Evolutionary conservation across 2,113 vertebrate genomes (phyloP), one percentile per base, ranked within the genome.

Genomic region (Sylvietta virens): DNA sequence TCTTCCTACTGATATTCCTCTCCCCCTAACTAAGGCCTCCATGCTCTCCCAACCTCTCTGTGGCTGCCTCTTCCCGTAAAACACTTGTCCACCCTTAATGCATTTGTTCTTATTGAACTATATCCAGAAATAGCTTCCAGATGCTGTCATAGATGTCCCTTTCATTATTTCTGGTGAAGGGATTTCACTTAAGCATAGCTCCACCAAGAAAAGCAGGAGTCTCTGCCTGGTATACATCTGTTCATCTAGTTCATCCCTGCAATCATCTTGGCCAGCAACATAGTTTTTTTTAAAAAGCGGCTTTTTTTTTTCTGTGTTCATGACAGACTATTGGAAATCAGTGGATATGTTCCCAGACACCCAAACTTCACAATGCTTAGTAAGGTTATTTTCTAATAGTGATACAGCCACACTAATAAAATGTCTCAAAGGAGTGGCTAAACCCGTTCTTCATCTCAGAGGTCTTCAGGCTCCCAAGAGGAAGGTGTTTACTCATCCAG

Each of bases 71-170:
- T 80, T 95, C 58, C 85, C 2, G 6, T 94, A 95, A 90, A 77
- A 70, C 67, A 67, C 39, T 81, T 12, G 2, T 80, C 65, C 47
- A 78, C 76, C 56, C 67, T 81, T 90, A 96, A 90, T 83, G 50
- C 85, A 53, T 93, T 93, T 86, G 44, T 44, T 92, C 60, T 86
- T 3, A 6, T 93, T 96, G 92, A 97, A 97, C 81, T 80, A 66
- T 39, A 74, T 95, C 90, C 93, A 96, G 85, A 67, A 95, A 95
- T 92, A 92, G 20, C 90, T 96, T 96, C 79, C 95, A 96, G 92
- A 96, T 96, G 90, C 90, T 91, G 93, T 95, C 92, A 94, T 93
- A 83, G 79, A 93, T 91, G 82, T 94, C 94, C 67, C 74, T 96
- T 90, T 85, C 56, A 74, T 96, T 96, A 90, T 93, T 94, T 94